These are phyloP conservation scores for Lepidocyrtoides sp. DNA, from an alignment of 2,888 invertebrate genomes.

Conservation along the genomic window DNA sequence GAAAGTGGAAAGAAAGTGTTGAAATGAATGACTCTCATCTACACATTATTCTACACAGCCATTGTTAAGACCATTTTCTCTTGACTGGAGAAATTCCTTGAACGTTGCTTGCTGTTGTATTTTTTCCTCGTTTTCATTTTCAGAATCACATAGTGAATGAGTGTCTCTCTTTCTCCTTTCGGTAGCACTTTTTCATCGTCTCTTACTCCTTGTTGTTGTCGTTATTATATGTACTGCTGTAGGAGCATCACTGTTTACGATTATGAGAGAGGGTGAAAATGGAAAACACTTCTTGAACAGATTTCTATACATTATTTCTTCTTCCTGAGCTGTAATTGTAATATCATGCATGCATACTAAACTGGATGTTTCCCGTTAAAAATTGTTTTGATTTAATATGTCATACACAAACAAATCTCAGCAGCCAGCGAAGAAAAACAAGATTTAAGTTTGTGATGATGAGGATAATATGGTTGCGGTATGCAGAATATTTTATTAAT, in stretches of 20 bases:
- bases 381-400: constrained; percentile 30
- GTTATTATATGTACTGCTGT: not conserved
- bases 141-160: constrained; percentile 5
- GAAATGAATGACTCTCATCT: constrained; percentile 67
- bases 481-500: not conserved
- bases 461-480: not conserved
- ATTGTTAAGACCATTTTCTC: constrained; percentile 62
- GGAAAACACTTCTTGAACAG: not conserved
- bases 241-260: constrained; percentile 26
- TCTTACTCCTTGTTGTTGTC: too few relatives aligned
- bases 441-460: not conserved
- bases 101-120: not conserved
- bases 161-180: not conserved
- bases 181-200: not conserved
- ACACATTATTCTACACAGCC: constrained; percentile 39
- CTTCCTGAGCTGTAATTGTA: not conserved
- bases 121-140: not conserved
- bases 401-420: not conserved
- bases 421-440: not conserved
- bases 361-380: not conserved
- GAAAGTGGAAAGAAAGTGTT: constrained; percentile 21
- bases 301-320: not conserved
- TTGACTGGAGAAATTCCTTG: constrained; percentile 35
- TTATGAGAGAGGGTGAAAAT: constrained; percentile 21
- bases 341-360: not conserved